A percentile compares a stretch with the other conserved stretches of the same genome.
These are phyloP conservation scores for Cataglyphis hispanica DNA, from an alignment of 1,140 invertebrate genomes.

Conservation along the genomic window DNA sequence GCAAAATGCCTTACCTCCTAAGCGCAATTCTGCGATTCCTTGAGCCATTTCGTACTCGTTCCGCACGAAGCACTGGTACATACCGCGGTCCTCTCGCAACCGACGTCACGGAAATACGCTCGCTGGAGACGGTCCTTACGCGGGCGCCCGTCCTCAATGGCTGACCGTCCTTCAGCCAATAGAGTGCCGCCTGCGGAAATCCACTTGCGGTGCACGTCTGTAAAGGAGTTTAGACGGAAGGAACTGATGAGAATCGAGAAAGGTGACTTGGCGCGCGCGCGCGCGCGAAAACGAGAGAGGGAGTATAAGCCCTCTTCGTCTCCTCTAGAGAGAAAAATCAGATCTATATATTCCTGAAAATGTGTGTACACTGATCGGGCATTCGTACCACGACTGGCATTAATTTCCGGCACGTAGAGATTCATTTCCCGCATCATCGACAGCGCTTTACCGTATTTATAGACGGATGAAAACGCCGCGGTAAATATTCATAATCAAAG, in stretches of 20 bases:
- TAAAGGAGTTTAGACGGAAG: conserved; percentile 73
- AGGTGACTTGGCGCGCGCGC: neutral
- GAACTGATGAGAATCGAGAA: conserved; percentile 69
- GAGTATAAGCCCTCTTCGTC: neutral
- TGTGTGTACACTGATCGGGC: conserved; percentile 31
- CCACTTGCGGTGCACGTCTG: conserved; percentile 85
- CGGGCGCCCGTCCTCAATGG: conserved; percentile 88
- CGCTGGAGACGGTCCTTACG: conserved; percentile 86
- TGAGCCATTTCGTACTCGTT: conserved; percentile 91
- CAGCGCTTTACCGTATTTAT: conserved; percentile 37
- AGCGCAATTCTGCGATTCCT: conserved; percentile 90
- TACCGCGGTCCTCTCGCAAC: conserved; percentile 92
- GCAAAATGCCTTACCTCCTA: conserved; percentile 89
- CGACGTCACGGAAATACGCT: conserved; percentile 88
- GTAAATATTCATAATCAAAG: conserved; percentile 57
- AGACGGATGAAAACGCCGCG: conserved; percentile 11
- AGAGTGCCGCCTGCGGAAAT: conserved; percentile 85
- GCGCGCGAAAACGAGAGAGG: neutral
- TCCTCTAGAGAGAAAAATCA: conserved; percentile 43
- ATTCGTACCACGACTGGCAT: conserved; percentile 12
- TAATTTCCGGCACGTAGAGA: conserved; percentile 56
- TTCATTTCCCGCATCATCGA: conserved; percentile 61
- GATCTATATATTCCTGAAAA: conserved; percentile 45
- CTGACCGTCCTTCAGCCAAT: conserved; percentile 89
- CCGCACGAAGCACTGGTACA: conserved; percentile 94